phyloP scores from a whole-genome alignment of 2,797 vertebrate genomes.

The Darevskia nairensis region DNA sequence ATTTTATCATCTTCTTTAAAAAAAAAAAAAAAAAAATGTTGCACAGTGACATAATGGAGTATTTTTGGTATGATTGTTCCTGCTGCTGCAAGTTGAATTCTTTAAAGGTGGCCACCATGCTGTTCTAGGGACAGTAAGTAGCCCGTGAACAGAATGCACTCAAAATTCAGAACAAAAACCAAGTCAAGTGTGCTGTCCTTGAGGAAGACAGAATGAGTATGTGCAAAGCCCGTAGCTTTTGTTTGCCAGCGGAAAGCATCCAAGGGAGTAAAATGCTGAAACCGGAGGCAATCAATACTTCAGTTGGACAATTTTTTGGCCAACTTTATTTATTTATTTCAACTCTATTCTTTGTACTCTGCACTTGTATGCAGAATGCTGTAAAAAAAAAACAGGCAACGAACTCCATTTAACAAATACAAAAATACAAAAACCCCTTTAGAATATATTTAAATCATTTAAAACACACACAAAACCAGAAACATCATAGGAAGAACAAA shows the following conservation, averaged over 20 bases:
- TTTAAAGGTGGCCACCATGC: constrained; percentile 2
- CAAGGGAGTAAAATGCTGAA: constrained; percentile 8
- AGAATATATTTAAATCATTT: not conserved
- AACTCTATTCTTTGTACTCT: not conserved
- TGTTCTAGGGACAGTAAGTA: not conserved
- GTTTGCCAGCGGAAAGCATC: not conserved
- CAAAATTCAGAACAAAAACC: constrained; percentile 11
- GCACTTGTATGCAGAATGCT: not conserved
- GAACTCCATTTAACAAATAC: not conserved
- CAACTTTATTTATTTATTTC: constrained; percentile 6
- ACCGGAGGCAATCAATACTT: constrained; percentile 1
- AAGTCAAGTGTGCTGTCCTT: not conserved
- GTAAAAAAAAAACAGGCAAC: not conserved
- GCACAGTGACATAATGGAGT: not conserved
- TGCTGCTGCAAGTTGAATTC: constrained; percentile 17
- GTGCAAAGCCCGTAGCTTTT: not conserved
- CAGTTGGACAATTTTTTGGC: not conserved
- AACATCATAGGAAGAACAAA: not conserved
- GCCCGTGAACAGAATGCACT: not conserved
- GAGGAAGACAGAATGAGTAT: not conserved
- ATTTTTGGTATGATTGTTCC: constrained; percentile 4
- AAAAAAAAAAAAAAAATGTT: not conserved
- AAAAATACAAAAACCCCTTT: not conserved
- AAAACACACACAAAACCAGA: not conserved
- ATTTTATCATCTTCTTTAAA: not conserved